These are phyloP conservation scores for Sebastes fasciatus DNA, from an alignment of 2,113 vertebrate genomes.

Conservation along the genomic window DNA sequence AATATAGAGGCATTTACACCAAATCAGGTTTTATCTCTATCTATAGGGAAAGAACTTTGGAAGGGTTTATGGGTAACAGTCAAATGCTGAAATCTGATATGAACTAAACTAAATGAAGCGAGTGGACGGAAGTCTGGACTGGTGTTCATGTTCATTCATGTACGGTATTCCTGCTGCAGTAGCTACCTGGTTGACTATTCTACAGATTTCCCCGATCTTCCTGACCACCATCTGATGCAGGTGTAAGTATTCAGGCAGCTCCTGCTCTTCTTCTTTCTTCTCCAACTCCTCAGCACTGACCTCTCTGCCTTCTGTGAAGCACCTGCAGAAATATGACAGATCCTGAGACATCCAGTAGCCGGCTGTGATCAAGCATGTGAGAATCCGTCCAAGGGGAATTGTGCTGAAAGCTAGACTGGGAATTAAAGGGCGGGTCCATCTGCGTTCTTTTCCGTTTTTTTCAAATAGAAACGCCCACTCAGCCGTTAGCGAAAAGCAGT, in stretches of 20 bases:
- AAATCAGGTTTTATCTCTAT: neutral
- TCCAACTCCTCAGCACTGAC: constrained; percentile 66
- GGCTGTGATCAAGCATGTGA: neutral
- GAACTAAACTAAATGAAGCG: neutral
- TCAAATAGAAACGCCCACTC: too few relatives aligned
- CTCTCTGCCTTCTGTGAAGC: constrained; percentile 71
- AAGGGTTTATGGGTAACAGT: too few relatives aligned
- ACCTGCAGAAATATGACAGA: constrained; percentile 54
- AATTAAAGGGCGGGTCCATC: too few relatives aligned
- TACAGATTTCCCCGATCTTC: constrained; percentile 94
- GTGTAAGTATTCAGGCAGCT: constrained; percentile 87
- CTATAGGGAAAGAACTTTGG: too few relatives aligned
- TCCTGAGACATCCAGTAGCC: neutral
- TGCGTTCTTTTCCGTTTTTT: too few relatives aligned
- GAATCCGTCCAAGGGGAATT: neutral
- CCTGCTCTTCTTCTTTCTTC: constrained; percentile 83
- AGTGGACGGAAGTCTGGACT: too few relatives aligned
- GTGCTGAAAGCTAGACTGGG: neutral
- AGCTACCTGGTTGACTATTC: constrained; percentile 94
- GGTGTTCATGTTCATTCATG: neutral
- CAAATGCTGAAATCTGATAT: too few relatives aligned
- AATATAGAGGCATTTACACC: neutral
- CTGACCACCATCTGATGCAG: constrained; percentile 91
- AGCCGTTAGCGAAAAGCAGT: too few relatives aligned
- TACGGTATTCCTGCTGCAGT: neutral